Evolutionary conservation across 2,113 vertebrate species (phyloP), one percentile per base, ranked within the genome.

Genomic region (Marmota monax): DNA sequence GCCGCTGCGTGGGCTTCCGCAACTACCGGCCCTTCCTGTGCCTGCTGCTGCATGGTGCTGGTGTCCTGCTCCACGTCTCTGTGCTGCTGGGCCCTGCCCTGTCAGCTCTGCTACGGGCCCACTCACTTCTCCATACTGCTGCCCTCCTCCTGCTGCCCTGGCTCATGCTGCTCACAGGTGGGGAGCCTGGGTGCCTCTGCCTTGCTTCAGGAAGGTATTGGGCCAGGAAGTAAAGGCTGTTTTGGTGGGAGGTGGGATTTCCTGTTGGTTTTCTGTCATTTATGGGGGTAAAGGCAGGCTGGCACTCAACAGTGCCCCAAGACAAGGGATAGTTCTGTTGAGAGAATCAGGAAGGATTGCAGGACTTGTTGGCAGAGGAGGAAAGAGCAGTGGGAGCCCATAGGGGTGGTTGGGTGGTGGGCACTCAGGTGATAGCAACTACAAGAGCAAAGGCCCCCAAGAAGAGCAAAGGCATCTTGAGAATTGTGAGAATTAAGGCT

Each of bases 101-200:
- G 95, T 98, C 99, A 0, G 98, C 99, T 88, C 98, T 99, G 82
- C 96, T 99, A 82, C 99, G 97, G 93, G 98, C 99, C 93, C 99
- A 99, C 0, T 94, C 99, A 25, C 99, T 98, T 0, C 39, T 99
- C 63, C 99, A 99, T 97, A 99, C 99, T 0, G 69, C 99, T 11
- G 97, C 99, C 94, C 98, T 99, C 72, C 98, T 99, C 34, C 94
- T 99, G 67, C 97, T 99, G 92, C 99, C 99, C 67, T 99, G 99
- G 99, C 99, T 99, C 96, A 99, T 99, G 99, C 98, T 99, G 1
- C 96, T 99, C n/a, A 99, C 99, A 97, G 99, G 99, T 99, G 48
- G 77, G 94, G 70, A 86, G 53, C 42, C 37, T 7, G 18, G 56
- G 39, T 20, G 42, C 48, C 56, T 58, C 16, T 18, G 37, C 45